These are phyloP conservation scores for Egretta garzetta DNA, from an alignment of 2,113 vertebrate species.

Conservation along the genomic window DNA sequence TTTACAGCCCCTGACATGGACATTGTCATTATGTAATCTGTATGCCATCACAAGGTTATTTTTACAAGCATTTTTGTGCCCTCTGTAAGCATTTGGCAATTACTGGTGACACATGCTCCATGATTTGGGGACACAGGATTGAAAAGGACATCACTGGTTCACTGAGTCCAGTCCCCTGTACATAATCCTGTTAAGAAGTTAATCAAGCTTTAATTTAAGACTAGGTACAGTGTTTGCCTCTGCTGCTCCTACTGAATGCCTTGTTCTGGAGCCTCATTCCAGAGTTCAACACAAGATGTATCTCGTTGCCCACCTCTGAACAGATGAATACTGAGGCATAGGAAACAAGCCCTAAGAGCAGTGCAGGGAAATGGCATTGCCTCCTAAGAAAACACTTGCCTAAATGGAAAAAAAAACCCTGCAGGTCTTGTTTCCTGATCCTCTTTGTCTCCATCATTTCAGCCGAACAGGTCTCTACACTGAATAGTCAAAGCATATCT, in stretches of 20 bases:
- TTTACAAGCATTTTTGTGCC: not conserved
- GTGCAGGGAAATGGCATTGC: not conserved
- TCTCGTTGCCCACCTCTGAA: not conserved
- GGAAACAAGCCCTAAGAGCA: not conserved
- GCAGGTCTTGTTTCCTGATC: not conserved
- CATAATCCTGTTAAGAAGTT: not conserved
- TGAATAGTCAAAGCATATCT: not conserved
- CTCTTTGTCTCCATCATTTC: not conserved
- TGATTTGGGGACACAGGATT: not conserved
- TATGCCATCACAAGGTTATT: conserved; percentile 28
- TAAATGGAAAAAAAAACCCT: not conserved
- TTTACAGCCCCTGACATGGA: conserved; percentile 22
- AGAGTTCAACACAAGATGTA: not conserved
- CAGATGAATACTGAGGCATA: not conserved
- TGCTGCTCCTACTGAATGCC: not conserved
- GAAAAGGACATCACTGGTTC: not conserved
- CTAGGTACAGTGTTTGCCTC: not conserved
- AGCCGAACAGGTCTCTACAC: not conserved
- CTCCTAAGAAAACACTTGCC: not conserved
- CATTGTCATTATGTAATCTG: not conserved
- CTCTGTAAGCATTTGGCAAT: conserved; percentile 1
- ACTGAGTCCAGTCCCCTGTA: not conserved
- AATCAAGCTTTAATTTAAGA: conserved; percentile 6
- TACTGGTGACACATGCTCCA: conserved; percentile 1
- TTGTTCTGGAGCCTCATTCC: not conserved